Evolutionary conservation across 2,888 invertebrate genomes (phyloP).

Genomic region (Gnatocerus cornutus): DNA sequence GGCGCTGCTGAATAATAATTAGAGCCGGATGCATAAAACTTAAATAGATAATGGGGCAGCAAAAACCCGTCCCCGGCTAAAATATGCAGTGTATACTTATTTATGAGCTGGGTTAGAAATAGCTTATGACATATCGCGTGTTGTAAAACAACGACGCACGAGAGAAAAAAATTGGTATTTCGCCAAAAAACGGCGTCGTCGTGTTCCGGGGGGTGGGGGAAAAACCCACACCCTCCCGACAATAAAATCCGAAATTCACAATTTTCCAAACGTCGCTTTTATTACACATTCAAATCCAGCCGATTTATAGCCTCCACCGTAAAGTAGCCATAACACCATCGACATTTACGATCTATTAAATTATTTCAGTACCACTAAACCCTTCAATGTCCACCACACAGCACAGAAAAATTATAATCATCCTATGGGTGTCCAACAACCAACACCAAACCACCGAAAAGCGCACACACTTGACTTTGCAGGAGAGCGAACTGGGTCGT

Average conservation of each 20-base stretch:
- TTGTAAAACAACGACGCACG: conserved; percentile 35
- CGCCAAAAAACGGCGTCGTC: conserved; percentile 34
- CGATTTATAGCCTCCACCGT: conserved; percentile 46
- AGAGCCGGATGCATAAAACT: conserved; percentile 56
- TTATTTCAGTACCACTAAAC: conserved; percentile 47
- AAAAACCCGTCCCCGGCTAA: conserved; percentile 45
- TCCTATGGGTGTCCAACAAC: background rate
- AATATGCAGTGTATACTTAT: conserved; percentile 44
- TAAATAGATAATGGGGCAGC: conserved; percentile 53
- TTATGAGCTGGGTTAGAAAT: conserved; percentile 46
- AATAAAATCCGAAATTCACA: conserved; percentile 23
- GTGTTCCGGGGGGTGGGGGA: background rate
- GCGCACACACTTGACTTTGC: background rate
- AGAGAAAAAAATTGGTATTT: conserved; percentile 33
- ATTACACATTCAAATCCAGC: conserved; percentile 39
- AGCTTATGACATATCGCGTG: conserved; percentile 48
- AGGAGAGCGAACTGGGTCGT: conserved; percentile 30
- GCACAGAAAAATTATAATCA: conserved; percentile 14
- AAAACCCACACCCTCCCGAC: background rate
- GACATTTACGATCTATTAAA: conserved; percentile 49
- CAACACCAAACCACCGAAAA: too few species aligned
- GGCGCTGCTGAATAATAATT: conserved; percentile 57
- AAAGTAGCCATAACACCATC: conserved; percentile 47
- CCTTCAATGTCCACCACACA: conserved; percentile 21
- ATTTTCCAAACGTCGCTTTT: conserved; percentile 42